Evolutionary conservation across 2,888 invertebrate species (phyloP).

Genomic region (Conchocele bisecta): DNA sequence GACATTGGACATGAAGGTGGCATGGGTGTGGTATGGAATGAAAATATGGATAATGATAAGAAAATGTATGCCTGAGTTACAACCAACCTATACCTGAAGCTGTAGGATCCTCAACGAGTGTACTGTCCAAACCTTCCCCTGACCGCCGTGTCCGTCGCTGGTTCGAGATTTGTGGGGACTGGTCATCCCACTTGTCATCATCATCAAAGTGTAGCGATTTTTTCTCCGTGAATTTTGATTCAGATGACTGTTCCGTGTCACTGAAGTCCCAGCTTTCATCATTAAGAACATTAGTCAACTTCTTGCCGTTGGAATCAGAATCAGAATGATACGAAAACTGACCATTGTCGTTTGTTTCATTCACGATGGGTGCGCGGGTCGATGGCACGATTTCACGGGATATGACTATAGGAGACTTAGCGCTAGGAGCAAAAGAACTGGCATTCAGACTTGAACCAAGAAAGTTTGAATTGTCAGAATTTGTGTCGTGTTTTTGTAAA

Average conservation of each 20-base stretch:
- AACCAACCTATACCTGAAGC: too few species aligned
- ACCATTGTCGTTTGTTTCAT: not conserved
- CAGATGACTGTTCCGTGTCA: conserved; percentile 12
- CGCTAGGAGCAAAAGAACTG: conserved; percentile 54
- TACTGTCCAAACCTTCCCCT: conserved; percentile 42
- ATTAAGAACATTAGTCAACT: conserved; percentile 41
- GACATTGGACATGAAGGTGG: too few species aligned
- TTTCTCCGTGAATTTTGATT: conserved; percentile 40
- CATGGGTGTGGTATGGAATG: too few species aligned
- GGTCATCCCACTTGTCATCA: conserved; percentile 71
- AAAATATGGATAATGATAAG: too few species aligned
- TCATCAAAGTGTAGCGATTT: conserved; percentile 69
- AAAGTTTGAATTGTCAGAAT: conserved; percentile 7
- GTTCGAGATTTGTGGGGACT: conserved; percentile 38
- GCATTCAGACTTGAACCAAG: conserved; percentile 43
- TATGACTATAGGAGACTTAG: conserved; percentile 62
- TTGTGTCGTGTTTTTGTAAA: not conserved
- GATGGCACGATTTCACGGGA: conserved; percentile 51
- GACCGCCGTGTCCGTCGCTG: not conserved
- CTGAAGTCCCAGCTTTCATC: conserved; percentile 23
- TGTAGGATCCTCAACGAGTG: conserved; percentile 42
- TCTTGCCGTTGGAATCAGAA: conserved; percentile 54
- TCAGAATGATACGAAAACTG: conserved; percentile 57
- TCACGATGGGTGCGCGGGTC: not conserved
- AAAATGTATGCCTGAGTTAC: too few species aligned